Conservation (phyloP, 2,797 vertebrate species). For the Odontamblyopus lacepedii region DNA sequence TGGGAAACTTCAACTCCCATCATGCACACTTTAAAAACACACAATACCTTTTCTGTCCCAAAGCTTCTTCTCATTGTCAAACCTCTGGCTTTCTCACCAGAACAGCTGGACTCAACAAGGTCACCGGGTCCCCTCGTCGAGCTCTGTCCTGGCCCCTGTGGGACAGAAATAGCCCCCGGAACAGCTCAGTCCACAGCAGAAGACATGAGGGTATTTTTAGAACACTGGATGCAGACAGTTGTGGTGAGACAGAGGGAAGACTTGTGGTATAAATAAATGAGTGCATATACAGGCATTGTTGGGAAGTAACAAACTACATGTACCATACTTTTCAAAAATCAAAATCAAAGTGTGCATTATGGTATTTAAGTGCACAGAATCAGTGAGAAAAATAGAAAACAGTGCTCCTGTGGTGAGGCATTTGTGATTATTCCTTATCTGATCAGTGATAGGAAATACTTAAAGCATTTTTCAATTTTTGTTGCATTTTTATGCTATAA, state of each 20-base stretch:
- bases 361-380: no score
- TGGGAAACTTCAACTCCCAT: slow-evolving; percentile 22
- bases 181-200: slow-evolving; percentile 37
- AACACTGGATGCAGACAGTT: slow-evolving; percentile 21
- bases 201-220: slow-evolving; percentile 65
- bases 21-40: slow-evolving; percentile 33
- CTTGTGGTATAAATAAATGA: slow-evolving; percentile 40
- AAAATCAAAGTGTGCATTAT: no score
- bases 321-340: no score
- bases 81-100: slow-evolving; percentile 14
- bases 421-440: no score
- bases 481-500: no score
- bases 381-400: no score
- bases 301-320: no score
- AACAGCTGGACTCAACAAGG: slow-evolving; percentile 56
- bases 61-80: slow-evolving; percentile 40
- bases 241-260: slow-evolving; percentile 24
- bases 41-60: slow-evolving; percentile 21
- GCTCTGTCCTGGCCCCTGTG: slow-evolving; percentile 33
- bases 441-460: no score
- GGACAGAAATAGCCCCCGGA: slow-evolving; percentile 57
- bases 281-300: neutral
- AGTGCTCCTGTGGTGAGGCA: no score
- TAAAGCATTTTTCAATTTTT: no score
- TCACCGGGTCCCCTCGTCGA: slow-evolving; percentile 47